phyloP scores from a whole-genome alignment of 1,140 invertebrate species.

The Drosophila ficusphila region DNA sequence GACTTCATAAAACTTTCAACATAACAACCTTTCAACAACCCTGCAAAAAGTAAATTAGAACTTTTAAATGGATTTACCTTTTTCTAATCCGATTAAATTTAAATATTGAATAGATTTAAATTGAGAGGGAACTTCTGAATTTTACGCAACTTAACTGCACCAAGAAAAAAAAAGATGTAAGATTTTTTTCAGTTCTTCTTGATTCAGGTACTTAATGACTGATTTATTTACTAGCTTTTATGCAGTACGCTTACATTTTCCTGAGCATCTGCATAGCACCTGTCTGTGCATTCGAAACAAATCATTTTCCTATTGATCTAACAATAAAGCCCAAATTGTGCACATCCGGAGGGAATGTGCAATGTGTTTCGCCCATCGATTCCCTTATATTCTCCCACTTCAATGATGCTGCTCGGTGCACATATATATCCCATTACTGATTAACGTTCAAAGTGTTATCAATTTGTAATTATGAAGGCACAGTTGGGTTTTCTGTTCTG shows the following conservation, averaged over 20 bases:
- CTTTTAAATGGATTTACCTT: no score
- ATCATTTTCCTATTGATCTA: slow-evolving; percentile 37
- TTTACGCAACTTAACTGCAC: no score
- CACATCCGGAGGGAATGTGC: slow-evolving; percentile 45
- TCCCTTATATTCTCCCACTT: background rate
- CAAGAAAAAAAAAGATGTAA: no score
- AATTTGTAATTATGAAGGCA: slow-evolving; percentile 68
- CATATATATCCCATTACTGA: slow-evolving; percentile 59
- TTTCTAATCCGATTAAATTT: no score
- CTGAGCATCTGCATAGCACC: background rate
- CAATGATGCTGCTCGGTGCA: background rate
- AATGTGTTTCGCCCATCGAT: background rate
- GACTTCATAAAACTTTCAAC: no score
- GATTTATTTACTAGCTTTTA: no score
- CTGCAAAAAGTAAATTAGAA: no score
- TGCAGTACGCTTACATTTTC: background rate
- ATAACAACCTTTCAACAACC: no score
- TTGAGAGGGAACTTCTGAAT: no score
- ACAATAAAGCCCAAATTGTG: slow-evolving; percentile 67
- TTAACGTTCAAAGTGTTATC: slow-evolving; percentile 76
- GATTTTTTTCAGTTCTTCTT: no score
- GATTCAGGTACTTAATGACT: background rate
- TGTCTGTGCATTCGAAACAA: background rate
- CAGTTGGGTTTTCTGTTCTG: slow-evolving; percentile 9
- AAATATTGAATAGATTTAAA: no score